Evolutionary conservation across 2,888 invertebrate genomes (phyloP).

Genomic region (Desoria tigrina): DNA sequence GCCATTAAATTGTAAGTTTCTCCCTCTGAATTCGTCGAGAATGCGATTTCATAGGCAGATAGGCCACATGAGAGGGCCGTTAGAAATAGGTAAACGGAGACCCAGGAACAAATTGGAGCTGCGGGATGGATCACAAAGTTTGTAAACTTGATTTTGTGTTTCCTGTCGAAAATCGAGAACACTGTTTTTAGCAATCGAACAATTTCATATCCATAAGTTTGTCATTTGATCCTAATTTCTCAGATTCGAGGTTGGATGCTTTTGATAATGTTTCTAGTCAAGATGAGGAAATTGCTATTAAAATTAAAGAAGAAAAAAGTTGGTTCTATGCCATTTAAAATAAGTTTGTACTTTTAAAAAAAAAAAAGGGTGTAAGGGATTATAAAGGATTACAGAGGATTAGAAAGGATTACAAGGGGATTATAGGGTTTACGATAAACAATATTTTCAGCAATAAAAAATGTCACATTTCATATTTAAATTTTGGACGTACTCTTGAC

Average conservation of each 20-base stretch:
- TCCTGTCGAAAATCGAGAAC: too few species aligned
- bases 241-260: too few species aligned
- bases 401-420: too few species aligned
- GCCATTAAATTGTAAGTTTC: conserved; percentile 17
- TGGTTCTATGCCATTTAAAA: background rate
- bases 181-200: too few species aligned
- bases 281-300: too few species aligned
- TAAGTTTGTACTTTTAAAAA: too few species aligned
- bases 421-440: too few species aligned
- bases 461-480: too few species aligned
- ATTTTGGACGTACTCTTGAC: conserved; percentile 50
- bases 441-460: too few species aligned
- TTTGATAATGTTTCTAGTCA: too few species aligned
- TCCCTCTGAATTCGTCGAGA: conserved; percentile 14
- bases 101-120: conserved; percentile 34
- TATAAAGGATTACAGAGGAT: background rate
- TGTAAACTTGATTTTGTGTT: conserved; percentile 25
- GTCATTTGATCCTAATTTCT: background rate
- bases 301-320: background rate
- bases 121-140: conserved; percentile 47
- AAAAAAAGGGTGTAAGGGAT: conserved; percentile 11
- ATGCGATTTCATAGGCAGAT: conserved; percentile 46
- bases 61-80: conserved; percentile 46
- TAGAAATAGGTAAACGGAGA: conserved; percentile 40
- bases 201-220: background rate